Evolutionary conservation across 2,113 vertebrate genomes (phyloP).

Genomic region (Nannospalax galili): DNA sequence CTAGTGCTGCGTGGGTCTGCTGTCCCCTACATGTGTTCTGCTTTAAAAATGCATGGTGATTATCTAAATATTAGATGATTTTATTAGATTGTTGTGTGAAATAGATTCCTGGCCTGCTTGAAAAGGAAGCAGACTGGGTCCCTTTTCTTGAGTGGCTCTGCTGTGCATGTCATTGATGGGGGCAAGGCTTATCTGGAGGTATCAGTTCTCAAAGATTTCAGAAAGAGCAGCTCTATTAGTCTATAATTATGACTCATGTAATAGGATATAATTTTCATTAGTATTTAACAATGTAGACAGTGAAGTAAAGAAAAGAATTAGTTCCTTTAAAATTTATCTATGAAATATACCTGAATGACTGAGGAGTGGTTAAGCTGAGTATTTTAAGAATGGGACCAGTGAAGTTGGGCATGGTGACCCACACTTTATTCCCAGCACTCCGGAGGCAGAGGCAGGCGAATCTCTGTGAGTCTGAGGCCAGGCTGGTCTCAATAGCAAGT

Average conservation of each 20-base stretch:
- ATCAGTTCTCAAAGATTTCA: background rate
- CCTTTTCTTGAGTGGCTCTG: background rate
- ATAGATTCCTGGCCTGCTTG: background rate
- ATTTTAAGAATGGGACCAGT: background rate
- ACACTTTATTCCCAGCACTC: too few relatives aligned
- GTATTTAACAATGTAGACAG: conserved; percentile 22
- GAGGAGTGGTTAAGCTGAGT: background rate
- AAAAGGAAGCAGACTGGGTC: background rate
- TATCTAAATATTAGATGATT: conserved; percentile 2
- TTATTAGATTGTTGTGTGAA: background rate
- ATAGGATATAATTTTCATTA: background rate
- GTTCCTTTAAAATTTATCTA: background rate
- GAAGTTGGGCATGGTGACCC: too few relatives aligned
- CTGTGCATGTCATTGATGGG: background rate
- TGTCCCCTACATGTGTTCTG: background rate
- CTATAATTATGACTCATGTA: background rate
- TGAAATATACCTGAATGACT: background rate
- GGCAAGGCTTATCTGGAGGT: background rate
- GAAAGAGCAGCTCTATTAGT: conserved; percentile 10
- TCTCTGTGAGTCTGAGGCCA: too few relatives aligned
- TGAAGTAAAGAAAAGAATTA: background rate
- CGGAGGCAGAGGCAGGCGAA: too few relatives aligned
- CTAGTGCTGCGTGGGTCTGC: background rate
- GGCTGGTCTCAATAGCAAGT: too few relatives aligned
- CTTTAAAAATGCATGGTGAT: background rate